Conservation (phyloP, 2,888 invertebrate genomes). For the Apoda limacodes region DNA sequence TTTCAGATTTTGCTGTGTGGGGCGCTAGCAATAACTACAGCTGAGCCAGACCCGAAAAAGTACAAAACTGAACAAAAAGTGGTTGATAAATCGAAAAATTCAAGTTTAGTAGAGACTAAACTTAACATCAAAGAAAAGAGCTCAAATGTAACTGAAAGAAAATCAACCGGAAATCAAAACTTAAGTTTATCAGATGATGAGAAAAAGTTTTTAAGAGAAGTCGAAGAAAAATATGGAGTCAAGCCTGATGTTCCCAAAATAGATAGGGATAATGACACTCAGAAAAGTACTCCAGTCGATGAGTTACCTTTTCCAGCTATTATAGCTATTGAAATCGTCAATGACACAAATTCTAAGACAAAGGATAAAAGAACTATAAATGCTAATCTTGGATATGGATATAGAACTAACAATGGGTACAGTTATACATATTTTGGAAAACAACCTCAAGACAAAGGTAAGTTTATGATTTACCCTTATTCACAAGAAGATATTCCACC, state of each 20-base stretch:
- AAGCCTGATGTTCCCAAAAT: conserved; percentile 36
- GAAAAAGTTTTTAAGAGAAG: conserved; percentile 53
- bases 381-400: conserved; percentile 78
- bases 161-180: too few species aligned
- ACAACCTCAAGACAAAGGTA: conserved; percentile 53
- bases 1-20: conserved; percentile 51
- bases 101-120: too few species aligned
- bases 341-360: conserved; percentile 59
- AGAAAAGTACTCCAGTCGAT: conserved; percentile 14
- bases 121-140: too few species aligned
- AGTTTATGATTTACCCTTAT: conserved; percentile 77
- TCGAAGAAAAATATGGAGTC: conserved; percentile 59
- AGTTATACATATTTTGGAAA: conserved; percentile 63
- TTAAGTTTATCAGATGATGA: conserved; percentile 46
- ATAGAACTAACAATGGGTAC: conserved; percentile 62
- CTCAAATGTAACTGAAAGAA: too few species aligned
- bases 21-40: conserved; percentile 29
- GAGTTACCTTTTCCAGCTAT: conserved; percentile 58
- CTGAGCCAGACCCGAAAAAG: conserved; percentile 57
- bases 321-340: conserved; percentile 72
- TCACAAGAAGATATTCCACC: conserved; percentile 74
- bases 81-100: conserved; percentile 35
- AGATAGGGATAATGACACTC: conserved; percentile 24
- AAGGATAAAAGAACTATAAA: conserved; percentile 80
- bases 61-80: conserved; percentile 39